Base-by-base conservation (phyloP, 2,888 invertebrate genomes). In the Branchipolynoe longqiensis region DNA sequence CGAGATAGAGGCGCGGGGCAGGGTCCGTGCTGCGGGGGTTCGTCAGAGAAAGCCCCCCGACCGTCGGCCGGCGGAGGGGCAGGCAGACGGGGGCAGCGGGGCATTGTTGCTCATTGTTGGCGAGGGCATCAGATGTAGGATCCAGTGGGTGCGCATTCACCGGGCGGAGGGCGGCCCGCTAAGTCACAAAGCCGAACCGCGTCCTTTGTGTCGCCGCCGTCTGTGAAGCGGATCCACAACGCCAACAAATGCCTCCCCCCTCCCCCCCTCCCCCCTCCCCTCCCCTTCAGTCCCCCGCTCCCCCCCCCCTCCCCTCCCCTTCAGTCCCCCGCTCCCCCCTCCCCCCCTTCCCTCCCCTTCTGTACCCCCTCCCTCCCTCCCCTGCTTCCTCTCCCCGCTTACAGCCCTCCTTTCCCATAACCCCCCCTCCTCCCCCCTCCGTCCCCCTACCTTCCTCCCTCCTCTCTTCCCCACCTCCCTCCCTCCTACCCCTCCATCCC, bases 81-180 rank as follows among this genome's bases (percentile, higher is more conserved):
- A 38, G 33, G 8, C 36, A 48, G 48, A 8, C 8, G 8, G 8
- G 48, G 48, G 48, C 8, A n/a, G n/a, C 18, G 14, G 33, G 69
- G 69, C 38, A 36, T 69, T 69, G 69, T 69, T 25, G 69, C 33
- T 69, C 69, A 69, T 69, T 69, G 69, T 69, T n/a, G 36, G 6
- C 14, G 38, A n/a, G 69, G 69, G 69, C 69, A 69, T 69, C 69
- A 69, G 69, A 69, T 69, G 69, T 69, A 69, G 69, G 69, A 69
- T 69, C 69, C 69, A 69, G 69, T 69, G 58, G 33, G 69, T 69
- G 33, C 38, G 38, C 25, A 22, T 36, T 48, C 48, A 48, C 48
- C 48, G 25, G 2, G 36, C 12, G 62, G 31, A 28, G 22, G 8
- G 38, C 36, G 69, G 28, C 25, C 56, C 56, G 31, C 28, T 28